Percentiles rank a stretch among this genome's conserved stretches.
phyloP scores from a whole-genome alignment of 1,140 invertebrate species.

The Triops longicaudatus region DNA sequence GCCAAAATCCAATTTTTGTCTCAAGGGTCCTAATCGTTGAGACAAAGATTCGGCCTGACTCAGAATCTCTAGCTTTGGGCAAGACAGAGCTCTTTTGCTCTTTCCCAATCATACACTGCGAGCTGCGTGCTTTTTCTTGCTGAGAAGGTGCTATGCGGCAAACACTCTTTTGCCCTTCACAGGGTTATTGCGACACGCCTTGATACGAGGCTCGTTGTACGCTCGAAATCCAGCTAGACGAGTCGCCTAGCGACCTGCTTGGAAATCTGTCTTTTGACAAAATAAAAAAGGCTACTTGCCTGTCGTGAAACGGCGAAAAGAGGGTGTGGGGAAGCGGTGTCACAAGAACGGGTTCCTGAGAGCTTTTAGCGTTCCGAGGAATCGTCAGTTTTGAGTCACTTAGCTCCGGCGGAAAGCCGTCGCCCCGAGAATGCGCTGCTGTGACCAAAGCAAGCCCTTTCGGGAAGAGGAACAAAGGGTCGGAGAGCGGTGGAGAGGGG shows the following conservation, averaged over 20 bases:
- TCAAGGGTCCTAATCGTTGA: background rate
- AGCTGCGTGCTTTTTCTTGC: background rate
- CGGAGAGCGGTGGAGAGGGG: background rate
- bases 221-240: background rate
- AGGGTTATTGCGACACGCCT: background rate
- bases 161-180: background rate
- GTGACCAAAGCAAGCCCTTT: background rate
- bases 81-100: background rate
- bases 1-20: background rate
- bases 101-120: background rate
- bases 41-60: too few species aligned
- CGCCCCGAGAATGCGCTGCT: background rate
- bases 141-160: too few species aligned
- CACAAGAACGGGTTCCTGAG: background rate
- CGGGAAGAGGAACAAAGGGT: background rate
- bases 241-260: background rate
- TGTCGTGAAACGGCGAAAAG: background rate
- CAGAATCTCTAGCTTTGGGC: too few species aligned
- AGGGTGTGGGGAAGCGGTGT: background rate
- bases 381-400: background rate
- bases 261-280: too few species aligned
- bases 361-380: background rate
- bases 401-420: background rate
- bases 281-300: background rate
- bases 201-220: background rate